A percentile compares a stretch with the other conserved stretches of the same genome.
Evolutionary conservation across 2,797 vertebrate genomes (phyloP).

Genomic region (Propithecus deckenii): DNA sequence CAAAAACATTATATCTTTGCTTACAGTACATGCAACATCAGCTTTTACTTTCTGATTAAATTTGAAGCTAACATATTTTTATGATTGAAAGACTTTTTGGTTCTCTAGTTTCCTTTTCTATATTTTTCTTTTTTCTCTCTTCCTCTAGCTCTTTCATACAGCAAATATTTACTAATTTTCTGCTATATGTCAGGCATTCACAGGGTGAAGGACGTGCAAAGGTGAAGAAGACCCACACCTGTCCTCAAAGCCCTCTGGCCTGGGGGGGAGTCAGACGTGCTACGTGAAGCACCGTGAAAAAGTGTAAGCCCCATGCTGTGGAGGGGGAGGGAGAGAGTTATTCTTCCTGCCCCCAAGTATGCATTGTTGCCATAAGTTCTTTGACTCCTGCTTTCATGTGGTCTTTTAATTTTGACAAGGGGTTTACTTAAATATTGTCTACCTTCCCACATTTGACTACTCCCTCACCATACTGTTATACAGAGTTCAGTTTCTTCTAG

Average conservation of each 20-base stretch:
- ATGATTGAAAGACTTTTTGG: neutral
- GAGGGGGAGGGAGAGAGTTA: neutral
- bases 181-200: neutral
- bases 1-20: neutral
- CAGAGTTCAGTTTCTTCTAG: neutral
- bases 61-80: constrained; percentile 12
- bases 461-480: neutral
- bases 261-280: neutral
- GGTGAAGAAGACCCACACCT: neutral
- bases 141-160: neutral
- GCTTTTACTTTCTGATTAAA: constrained; percentile 43
- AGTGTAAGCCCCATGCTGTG: neutral
- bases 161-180: neutral
- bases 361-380: neutral
- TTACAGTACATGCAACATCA: neutral
- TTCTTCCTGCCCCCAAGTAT: neutral
- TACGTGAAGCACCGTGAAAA: neutral
- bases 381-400: neutral
- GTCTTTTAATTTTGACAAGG: neutral
- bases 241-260: neutral
- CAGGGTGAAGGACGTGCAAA: neutral
- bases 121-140: neutral
- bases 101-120: neutral
- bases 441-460: neutral
- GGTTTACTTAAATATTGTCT: neutral